Conservation (phyloP, 2,888 invertebrate genomes). For the Toxonevra muliebris region DNA sequence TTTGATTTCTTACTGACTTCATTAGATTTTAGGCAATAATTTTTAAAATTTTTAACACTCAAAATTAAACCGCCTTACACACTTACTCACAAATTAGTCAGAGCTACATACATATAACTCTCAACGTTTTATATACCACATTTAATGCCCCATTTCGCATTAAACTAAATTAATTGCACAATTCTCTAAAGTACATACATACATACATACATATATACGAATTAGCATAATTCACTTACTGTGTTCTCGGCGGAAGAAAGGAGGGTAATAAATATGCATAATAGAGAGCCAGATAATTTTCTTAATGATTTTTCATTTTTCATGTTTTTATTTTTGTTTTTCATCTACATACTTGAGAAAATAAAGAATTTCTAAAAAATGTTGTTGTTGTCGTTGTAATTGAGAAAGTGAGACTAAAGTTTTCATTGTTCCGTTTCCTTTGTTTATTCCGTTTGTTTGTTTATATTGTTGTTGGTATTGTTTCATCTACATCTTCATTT, state of each 20-base stretch:
- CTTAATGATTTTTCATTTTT: constrained; percentile 5
- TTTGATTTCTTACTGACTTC: too few species aligned
- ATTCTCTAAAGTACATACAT: not conserved
- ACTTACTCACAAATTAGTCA: not conserved
- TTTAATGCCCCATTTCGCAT: not conserved
- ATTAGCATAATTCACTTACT: not conserved
- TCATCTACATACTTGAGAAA: too few species aligned
- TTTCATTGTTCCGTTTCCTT: not conserved
- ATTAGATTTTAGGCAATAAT: too few species aligned
- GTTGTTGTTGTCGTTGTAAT: not conserved
- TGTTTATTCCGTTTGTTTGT: not conserved
- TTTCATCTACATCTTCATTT: not conserved
- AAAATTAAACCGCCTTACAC: not conserved
- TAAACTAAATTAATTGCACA: constrained; percentile 2
- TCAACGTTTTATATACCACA: not conserved
- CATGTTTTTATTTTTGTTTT: not conserved
- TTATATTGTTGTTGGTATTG: not conserved
- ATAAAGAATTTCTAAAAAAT: not conserved
- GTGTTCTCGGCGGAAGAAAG: not conserved
- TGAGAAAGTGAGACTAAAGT: not conserved
- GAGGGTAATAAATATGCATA: not conserved
- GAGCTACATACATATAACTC: too few species aligned
- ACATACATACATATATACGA: not conserved
- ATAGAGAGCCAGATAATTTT: not conserved
- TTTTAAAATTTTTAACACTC: too few species aligned